These are phyloP conservation scores for Daptonema setosum DNA, from an alignment of 2,888 invertebrate genomes.

Conservation along the genomic window DNA sequence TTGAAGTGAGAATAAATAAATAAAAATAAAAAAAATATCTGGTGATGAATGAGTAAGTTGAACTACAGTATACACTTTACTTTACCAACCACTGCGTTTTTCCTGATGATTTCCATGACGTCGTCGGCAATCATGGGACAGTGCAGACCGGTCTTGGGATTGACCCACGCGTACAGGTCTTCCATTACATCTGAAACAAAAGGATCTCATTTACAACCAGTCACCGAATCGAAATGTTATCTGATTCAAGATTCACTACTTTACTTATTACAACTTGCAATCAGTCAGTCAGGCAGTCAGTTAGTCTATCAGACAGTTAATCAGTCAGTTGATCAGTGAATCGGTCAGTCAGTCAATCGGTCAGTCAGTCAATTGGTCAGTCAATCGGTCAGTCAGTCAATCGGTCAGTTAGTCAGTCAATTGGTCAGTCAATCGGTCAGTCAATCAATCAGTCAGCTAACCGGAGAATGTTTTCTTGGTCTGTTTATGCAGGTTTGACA, in stretches of 20 bases:
- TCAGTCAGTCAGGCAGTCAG: too few relatives aligned
- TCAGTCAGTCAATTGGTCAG: too few relatives aligned
- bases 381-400: too few relatives aligned
- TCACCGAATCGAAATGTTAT: background rate
- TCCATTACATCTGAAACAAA: conserved; percentile 49
- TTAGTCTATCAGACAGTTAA: too few relatives aligned
- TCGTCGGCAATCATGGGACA: conserved; percentile 67
- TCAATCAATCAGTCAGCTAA: conserved; percentile 9
- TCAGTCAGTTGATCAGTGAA: too few relatives aligned
- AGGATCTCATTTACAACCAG: background rate
- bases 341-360: too few relatives aligned
- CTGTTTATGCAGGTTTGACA: conserved; percentile 93
- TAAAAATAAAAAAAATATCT: too few relatives aligned
- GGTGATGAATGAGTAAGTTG: too few relatives aligned
- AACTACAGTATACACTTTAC: too few relatives aligned
- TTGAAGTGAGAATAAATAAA: too few relatives aligned
- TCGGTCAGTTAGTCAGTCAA: too few relatives aligned
- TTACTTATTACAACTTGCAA: background rate
- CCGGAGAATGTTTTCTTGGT: conserved; percentile 64
- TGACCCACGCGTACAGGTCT: conserved; percentile 52
- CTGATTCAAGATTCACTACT: background rate
- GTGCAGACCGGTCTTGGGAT: conserved; percentile 46
- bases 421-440: too few relatives aligned
- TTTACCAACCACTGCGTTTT: conserved; percentile 52
- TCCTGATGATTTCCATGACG: conserved; percentile 55